Percentiles rank a stretch among this genome's conserved stretches.
phyloP scores from a whole-genome alignment of 2,888 invertebrate species.

The Clunio marinus region DNA sequence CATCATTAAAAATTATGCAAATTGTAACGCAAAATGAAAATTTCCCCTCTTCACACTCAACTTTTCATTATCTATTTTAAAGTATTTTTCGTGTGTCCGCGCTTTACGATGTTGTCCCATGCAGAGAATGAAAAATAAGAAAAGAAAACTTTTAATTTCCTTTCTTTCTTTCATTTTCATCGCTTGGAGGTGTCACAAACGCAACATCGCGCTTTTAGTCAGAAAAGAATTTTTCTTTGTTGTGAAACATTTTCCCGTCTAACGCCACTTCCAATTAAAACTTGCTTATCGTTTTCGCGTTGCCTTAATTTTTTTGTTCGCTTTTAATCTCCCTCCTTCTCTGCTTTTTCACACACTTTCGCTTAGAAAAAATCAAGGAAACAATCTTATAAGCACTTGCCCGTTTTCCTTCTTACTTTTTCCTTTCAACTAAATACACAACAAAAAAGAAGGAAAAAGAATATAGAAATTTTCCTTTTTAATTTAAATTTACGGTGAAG shows the following conservation, averaged over 20 bases:
- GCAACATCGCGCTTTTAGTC: neutral
- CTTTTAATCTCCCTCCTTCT: neutral
- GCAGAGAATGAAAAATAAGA: neutral
- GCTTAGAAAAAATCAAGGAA: too few relatives aligned
- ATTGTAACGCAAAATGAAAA: neutral
- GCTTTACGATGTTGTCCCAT: neutral
- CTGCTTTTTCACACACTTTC: neutral
- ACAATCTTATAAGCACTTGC: too few relatives aligned
- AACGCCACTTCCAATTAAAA: neutral
- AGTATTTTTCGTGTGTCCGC: neutral
- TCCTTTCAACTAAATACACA: too few relatives aligned
- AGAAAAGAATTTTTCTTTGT: neutral
- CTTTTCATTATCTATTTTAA: constrained; percentile 26
- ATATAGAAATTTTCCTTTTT: too few relatives aligned
- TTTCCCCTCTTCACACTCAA: neutral
- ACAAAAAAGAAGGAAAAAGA: neutral
- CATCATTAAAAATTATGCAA: constrained; percentile 31
- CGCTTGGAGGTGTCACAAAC: neutral
- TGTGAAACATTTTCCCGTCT: neutral
- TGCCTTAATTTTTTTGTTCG: neutral
- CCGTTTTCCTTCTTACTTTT: too few relatives aligned
- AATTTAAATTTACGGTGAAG: neutral
- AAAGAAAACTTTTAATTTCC: constrained; percentile 25
- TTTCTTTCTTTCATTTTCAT: neutral
- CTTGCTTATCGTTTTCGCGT: neutral